phyloP scores from a whole-genome alignment of 2,113 vertebrate genomes.

The Phalacrocorax brasilianus region DNA sequence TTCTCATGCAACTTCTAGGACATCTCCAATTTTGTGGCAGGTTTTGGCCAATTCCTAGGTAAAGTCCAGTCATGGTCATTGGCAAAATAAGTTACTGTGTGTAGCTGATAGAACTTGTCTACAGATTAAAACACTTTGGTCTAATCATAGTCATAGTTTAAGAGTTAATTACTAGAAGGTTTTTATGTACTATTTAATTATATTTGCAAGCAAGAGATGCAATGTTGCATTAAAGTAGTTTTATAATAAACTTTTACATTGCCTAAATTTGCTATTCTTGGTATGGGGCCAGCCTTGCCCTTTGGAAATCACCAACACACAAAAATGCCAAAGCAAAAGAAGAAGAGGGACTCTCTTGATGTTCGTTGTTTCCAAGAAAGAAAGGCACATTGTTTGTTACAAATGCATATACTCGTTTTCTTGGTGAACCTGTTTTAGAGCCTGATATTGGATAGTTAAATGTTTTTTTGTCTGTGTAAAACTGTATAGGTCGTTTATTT shows the following conservation, averaged over 20 bases:
- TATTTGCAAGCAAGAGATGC: slow-evolving; percentile 51
- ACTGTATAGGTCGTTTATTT: neutral
- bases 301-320: neutral
- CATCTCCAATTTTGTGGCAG: slow-evolving; percentile 57
- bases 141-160: slow-evolving; percentile 1
- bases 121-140: slow-evolving; percentile 9
- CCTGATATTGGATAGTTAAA: neutral
- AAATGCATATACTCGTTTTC: neutral
- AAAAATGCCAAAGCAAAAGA: neutral
- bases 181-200: slow-evolving; percentile 50
- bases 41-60: slow-evolving; percentile 42
- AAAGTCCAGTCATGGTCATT: slow-evolving; percentile 49
- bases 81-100: slow-evolving; percentile 4
- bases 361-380: neutral
- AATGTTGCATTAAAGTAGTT: slow-evolving; percentile 47
- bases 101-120: slow-evolving; percentile 9
- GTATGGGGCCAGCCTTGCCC: neutral
- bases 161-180: neutral
- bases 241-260: slow-evolving; percentile 34
- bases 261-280: slow-evolving; percentile 41
- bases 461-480: neutral
- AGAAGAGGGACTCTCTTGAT: neutral
- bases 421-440: neutral
- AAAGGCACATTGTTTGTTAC: neutral
- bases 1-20: slow-evolving; percentile 67